A percentile compares a stretch with the other conserved stretches of the same genome.
Evolutionary conservation across 2,888 invertebrate genomes (phyloP).

Genomic region (Tetheella fluctuosa): DNA sequence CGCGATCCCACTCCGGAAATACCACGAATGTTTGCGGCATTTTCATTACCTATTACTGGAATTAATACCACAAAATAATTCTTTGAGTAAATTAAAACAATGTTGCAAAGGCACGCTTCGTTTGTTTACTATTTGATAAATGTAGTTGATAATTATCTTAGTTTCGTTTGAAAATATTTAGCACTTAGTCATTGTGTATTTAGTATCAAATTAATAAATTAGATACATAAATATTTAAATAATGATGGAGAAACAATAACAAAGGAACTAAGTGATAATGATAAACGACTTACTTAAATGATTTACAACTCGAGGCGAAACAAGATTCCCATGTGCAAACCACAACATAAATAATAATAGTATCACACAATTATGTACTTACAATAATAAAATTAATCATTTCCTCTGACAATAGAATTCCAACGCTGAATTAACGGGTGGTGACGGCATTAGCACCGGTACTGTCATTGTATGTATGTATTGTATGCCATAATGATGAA

Average conservation of each 20-base stretch:
- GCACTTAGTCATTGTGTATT: background rate
- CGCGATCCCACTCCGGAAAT: conserved; percentile 42
- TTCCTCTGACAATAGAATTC: background rate
- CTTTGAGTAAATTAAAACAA: background rate
- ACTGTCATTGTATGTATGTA: background rate
- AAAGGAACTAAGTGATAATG: background rate
- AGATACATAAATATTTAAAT: background rate
- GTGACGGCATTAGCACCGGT: conserved; percentile 41
- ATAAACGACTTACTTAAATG: background rate
- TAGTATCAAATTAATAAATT: background rate
- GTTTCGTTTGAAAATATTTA: background rate
- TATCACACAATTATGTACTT: background rate
- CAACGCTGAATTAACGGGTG: background rate
- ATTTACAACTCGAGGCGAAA: background rate
- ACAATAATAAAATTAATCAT: background rate
- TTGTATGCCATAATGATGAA: background rate
- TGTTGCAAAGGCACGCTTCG: background rate
- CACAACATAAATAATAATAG: background rate
- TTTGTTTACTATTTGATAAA: background rate
- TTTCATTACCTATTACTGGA: conserved; percentile 18
- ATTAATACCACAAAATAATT: conserved; percentile 18
- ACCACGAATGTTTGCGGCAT: conserved; percentile 28
- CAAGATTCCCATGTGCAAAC: background rate
- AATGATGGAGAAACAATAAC: conserved; percentile 3
- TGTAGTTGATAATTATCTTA: background rate